Evolutionary conservation across 2,113 vertebrate species (phyloP).

Genomic region (Puntigrus tetrazona): DNA sequence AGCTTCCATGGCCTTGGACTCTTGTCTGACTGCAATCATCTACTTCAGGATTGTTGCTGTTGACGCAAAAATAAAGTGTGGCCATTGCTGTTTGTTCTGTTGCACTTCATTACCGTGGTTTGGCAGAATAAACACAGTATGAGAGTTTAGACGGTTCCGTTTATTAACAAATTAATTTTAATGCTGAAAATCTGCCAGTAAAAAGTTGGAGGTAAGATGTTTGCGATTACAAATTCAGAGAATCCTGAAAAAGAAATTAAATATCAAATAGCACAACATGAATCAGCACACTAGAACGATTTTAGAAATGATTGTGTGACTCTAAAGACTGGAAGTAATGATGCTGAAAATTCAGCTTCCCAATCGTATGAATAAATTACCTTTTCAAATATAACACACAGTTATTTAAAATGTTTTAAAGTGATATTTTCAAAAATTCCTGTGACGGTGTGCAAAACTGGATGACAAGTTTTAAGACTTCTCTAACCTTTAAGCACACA

Average conservation of each 20-base stretch:
- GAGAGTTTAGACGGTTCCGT: background rate
- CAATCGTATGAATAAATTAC: background rate
- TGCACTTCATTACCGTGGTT: background rate
- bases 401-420: no score
- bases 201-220: background rate
- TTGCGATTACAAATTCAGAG: no score
- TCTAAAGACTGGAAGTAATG: background rate
- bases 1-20: slow-evolving; percentile 42
- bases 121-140: background rate
- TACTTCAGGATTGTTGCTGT: slow-evolving; percentile 53
- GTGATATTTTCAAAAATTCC: background rate
- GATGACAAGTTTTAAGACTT: background rate
- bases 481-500: background rate
- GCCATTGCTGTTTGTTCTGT: slow-evolving; percentile 48
- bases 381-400: background rate
- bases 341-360: background rate
- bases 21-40: slow-evolving; percentile 42
- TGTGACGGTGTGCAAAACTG: background rate
- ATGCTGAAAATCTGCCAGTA: background rate
- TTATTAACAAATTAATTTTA: background rate
- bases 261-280: background rate
- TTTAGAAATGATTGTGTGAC: background rate
- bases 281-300: background rate
- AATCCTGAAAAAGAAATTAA: background rate
- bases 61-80: slow-evolving; percentile 61